These are phyloP conservation scores for Alethe castanea DNA, from an alignment of 2,113 vertebrate species.

Conservation along the genomic window DNA sequence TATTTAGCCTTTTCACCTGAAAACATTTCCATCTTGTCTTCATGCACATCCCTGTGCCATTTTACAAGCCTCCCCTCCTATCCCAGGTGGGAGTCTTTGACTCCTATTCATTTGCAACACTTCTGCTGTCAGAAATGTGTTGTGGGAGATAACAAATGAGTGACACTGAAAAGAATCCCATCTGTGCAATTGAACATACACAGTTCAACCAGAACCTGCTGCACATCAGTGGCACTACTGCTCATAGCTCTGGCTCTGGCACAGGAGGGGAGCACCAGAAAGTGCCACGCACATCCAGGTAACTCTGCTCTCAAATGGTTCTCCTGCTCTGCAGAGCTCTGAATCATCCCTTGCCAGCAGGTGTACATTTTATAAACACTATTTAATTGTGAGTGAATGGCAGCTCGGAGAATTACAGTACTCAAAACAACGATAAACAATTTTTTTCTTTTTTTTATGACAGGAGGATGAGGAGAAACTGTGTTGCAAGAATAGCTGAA, in stretches of 20 bases:
- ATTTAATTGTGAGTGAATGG: background rate
- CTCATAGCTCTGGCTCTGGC: background rate
- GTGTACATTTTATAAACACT: background rate
- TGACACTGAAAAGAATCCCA: background rate
- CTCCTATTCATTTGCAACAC: background rate
- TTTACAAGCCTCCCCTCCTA: background rate
- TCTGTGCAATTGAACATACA: background rate
- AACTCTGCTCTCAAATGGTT: background rate
- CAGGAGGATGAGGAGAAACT: background rate
- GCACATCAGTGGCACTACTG: background rate
- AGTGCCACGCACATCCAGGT: rapidly evolving
- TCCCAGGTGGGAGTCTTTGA: background rate
- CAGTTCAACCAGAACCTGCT: background rate
- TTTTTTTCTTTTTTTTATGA: background rate
- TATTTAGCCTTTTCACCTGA: background rate
- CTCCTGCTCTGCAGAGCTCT: background rate
- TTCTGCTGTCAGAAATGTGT: background rate
- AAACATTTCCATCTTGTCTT: background rate
- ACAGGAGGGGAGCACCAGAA: background rate
- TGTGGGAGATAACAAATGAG: background rate
- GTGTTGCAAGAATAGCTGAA: background rate
- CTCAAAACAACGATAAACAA: background rate
- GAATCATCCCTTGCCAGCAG: background rate
- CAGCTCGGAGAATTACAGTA: background rate
- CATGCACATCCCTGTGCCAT: background rate